phyloP scores from a whole-genome alignment of 2,113 vertebrate species.

The Lamprologus speciosus region DNA sequence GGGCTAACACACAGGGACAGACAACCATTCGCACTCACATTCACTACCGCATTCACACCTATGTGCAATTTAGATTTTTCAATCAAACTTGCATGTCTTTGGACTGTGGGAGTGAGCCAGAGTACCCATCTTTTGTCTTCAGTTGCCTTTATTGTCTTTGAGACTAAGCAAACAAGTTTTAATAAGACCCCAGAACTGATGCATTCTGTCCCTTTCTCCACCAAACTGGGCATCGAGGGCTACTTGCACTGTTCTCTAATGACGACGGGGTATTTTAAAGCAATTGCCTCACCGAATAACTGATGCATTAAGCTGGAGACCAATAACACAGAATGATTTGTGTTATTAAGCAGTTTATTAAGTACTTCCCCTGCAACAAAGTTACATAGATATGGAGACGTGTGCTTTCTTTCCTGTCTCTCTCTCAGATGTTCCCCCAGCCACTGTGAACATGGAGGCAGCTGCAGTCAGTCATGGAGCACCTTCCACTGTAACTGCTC shows the following conservation, averaged over 20 bases:
- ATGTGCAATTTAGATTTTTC: not conserved
- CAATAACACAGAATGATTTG: not conserved
- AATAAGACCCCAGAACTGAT: not conserved
- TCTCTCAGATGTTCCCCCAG: constrained; percentile 81
- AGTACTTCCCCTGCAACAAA: fast-evolving
- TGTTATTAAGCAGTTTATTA: not conserved
- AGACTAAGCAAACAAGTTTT: not conserved
- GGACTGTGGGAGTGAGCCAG: not conserved
- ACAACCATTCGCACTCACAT: not conserved
- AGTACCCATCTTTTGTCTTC: not conserved
- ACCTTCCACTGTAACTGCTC: constrained; percentile 86
- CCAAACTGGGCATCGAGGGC: not conserved
- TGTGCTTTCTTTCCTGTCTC: not conserved
- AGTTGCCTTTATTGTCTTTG: not conserved
- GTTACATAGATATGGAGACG: not conserved
- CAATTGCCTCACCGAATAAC: not conserved
- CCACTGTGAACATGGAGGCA: constrained; percentile 88
- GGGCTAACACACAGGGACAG: not conserved
- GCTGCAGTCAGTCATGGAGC: constrained; percentile 88
- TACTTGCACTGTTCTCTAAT: not conserved
- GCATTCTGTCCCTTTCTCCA: not conserved
- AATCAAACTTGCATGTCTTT: not conserved
- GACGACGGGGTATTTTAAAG: not conserved
- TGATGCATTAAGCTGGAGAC: not conserved
- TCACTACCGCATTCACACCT: not conserved